phyloP scores from a whole-genome alignment of 2,113 vertebrate genomes.

The Cyphomyrus plagiostoma region DNA sequence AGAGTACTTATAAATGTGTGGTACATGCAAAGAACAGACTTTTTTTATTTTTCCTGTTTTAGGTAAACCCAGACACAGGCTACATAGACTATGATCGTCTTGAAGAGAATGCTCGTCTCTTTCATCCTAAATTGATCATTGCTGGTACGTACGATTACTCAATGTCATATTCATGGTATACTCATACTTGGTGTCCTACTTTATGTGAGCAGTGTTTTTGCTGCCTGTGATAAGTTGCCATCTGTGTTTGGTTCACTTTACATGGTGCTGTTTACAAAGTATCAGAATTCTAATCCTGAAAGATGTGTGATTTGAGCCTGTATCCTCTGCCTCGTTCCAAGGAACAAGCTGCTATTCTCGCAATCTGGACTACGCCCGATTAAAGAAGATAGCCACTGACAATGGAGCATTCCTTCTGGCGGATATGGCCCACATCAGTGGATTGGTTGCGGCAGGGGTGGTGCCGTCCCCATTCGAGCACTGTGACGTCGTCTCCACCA shows the following conservation, averaged over 20 bases:
- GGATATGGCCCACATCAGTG: slow-evolving; percentile 96
- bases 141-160: slow-evolving; percentile 64
- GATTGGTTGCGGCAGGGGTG: slow-evolving; percentile 79
- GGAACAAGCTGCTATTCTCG: slow-evolving; percentile 92
- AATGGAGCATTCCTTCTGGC: slow-evolving; percentile 81
- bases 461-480: slow-evolving; percentile 85
- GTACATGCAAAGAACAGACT: not conserved
- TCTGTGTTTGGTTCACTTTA: slow-evolving; percentile 24
- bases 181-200: not conserved
- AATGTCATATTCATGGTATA: not conserved
- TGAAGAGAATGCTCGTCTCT: slow-evolving; percentile 81
- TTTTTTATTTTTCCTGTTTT: slow-evolving; percentile 4
- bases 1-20: not conserved
- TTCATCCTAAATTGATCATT: slow-evolving; percentile 88
- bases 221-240: slow-evolving; percentile 71
- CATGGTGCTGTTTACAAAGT: not conserved
- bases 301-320: not conserved
- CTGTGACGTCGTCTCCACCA: slow-evolving; percentile 85
- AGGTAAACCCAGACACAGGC: slow-evolving; percentile 88
- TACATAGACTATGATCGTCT: slow-evolving; percentile 85
- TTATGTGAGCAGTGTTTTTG: slow-evolving; percentile 74
- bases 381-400: slow-evolving; percentile 76
- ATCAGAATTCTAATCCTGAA: not conserved
- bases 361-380: slow-evolving; percentile 80
- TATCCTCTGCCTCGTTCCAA: slow-evolving; percentile 34